Conservation (phyloP, 2,888 invertebrate genomes). For the Furcula furcula region DNA sequence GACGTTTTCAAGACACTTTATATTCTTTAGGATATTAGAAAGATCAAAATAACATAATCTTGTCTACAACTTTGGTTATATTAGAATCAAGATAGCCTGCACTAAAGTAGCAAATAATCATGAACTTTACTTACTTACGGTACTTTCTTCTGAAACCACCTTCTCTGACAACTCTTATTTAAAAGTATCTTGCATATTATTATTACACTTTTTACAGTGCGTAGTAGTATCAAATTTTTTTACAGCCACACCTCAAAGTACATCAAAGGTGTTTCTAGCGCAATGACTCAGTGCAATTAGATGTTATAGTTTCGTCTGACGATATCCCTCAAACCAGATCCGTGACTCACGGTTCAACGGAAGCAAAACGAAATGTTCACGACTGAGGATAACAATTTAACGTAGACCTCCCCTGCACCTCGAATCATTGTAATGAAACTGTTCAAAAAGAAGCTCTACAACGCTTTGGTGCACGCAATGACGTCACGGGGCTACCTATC, state of each 20-base stretch:
- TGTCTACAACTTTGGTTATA: too few relatives aligned
- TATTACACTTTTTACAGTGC: too few relatives aligned
- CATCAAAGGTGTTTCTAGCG: slow-evolving; percentile 20
- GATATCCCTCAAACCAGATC: slow-evolving; percentile 41
- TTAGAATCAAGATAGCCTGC: too few relatives aligned
- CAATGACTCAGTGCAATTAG: slow-evolving; percentile 44
- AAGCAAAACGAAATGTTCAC: slow-evolving; percentile 52
- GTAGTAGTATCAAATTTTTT: too few relatives aligned
- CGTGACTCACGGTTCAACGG: slow-evolving; percentile 58
- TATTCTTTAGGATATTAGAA: too few relatives aligned
- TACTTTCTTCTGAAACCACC: too few relatives aligned
- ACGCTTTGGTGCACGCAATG: slow-evolving; percentile 16
- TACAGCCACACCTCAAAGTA: slow-evolving; percentile 21
- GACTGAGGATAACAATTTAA: slow-evolving; percentile 40
- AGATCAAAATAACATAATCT: too few relatives aligned
- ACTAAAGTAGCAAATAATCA: too few relatives aligned
- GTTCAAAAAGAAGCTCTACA: slow-evolving; percentile 23
- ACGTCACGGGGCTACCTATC: slow-evolving; percentile 31
- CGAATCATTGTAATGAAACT: slow-evolving; percentile 8
- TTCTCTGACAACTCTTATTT: too few relatives aligned
- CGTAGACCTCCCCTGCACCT: slow-evolving; percentile 34
- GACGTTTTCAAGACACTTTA: too few relatives aligned
- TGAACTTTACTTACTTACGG: too few relatives aligned
- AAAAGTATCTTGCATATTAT: too few relatives aligned
- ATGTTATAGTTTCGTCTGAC: slow-evolving; percentile 47